Conservation (phyloP, 2,888 invertebrate species). For the Machimus atricapillus region DNA sequence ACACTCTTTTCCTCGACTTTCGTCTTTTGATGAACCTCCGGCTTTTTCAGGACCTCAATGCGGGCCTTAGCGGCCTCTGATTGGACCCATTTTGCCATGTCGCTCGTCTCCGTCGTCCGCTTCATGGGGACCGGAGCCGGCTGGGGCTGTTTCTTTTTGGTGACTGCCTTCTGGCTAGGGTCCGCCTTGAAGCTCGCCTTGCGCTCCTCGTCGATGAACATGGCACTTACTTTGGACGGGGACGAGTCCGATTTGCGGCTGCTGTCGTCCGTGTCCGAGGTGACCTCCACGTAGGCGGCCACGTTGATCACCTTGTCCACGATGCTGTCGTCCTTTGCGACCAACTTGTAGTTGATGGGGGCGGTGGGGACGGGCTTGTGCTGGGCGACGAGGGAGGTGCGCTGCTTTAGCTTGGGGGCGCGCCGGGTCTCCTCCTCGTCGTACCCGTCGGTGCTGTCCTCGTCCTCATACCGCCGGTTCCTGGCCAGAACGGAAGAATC, state of each 20-base stretch:
- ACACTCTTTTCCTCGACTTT: conserved; percentile 46
- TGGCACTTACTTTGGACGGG: conserved; percentile 61
- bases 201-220: conserved; percentile 62
- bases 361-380: conserved; percentile 51
- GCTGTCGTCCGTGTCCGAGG: conserved; percentile 62
- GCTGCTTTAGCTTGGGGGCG: conserved; percentile 63
- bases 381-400: conserved; percentile 48
- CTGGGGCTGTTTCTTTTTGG: conserved; percentile 48
- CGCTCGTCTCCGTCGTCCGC: conserved; percentile 45
- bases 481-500: conserved; percentile 75
- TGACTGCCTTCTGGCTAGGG: conserved; percentile 54
- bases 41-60: conserved; percentile 44
- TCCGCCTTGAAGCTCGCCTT: conserved; percentile 62
- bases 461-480: conserved; percentile 68
- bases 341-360: conserved; percentile 56
- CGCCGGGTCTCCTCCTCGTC: conserved; percentile 59
- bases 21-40: background rate
- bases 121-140: background rate
- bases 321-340: conserved; percentile 55
- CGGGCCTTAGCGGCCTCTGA: conserved; percentile 55
- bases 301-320: conserved; percentile 62
- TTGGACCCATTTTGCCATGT: conserved; percentile 56
- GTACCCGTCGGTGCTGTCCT: conserved; percentile 64
- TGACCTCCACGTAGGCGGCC: conserved; percentile 61
- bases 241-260: conserved; percentile 60